Base-by-base conservation (phyloP, 2,888 invertebrate genomes). In the Anodontia alba region DNA sequence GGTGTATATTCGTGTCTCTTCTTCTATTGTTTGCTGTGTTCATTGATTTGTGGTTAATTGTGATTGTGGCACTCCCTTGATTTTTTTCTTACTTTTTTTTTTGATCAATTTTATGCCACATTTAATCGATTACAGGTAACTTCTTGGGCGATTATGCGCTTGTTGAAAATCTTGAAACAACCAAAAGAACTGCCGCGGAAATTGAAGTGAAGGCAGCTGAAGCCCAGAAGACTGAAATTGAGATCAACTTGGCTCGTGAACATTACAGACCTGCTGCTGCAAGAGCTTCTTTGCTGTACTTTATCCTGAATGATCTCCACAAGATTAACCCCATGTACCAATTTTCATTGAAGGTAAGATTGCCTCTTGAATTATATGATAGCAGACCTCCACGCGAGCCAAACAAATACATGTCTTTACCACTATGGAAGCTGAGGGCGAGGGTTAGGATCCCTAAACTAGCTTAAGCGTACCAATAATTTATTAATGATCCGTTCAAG, bases 291-390 rank as follows among this genome's bases (percentile, higher is more conserved):
- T 95, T 99, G 5, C 95, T 99, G 0, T 99, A 99, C 95, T 99
- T 99, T 92, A 98, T 99, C 88, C 95, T 99, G 54, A 99, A 99
- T 93, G 99, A 99, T 89, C 95, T 99, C 80, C 98, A 98, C 95
- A 98, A 98, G 43, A 98, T 99, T 83, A 98, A 99, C 95, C 98
- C 98, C 0, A 98, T 99, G 91, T 99, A 99, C 94, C 98, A 99
- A 94, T 99, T 99, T 95, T 99, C 99, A 20, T 95, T 99, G 81
- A 99, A 99, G 96, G 98, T 97, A 72, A 80, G 15, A 20, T 42
- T 42, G n/a, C n/a, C n/a, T n/a, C n/a, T n/a, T n/a, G n/a, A n/a
- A n/a, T n/a, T n/a, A n/a, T n/a, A n/a, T n/a, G n/a, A n/a, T n/a
- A n/a, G n/a, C n/a, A n/a, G n/a, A n/a, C n/a, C n/a, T n/a, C n/a